Base-by-base conservation (phyloP, 2,113 vertebrate species). In the Trichechus manatus region DNA sequence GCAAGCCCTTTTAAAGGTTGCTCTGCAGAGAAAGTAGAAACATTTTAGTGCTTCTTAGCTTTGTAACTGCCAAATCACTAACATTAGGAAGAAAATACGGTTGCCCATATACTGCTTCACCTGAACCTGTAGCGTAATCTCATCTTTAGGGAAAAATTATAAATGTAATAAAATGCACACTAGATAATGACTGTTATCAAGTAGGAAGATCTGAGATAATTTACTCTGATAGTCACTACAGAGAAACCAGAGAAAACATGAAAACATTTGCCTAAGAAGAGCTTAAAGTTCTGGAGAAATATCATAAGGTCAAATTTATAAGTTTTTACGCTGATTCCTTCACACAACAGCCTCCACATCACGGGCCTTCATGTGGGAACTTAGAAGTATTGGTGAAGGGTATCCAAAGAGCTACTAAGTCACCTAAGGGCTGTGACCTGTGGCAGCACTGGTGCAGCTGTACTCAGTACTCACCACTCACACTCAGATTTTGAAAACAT, bases 261-360 rank as follows among this genome's bases (percentile, higher is more conserved):
- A 70, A 93, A 96, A 94, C 44, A 81, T 25, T 39, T 42, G 20
- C 84, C 42, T 0, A 1, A 91, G 27, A 95, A 53, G 1, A 88
- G 20, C 4, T 91, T 36, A 64, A 77, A 44, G 6, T 95, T 97
- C 93, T 84, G 66, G 63, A 89, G 23, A 97, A 98, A 94, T 61
- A 53, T 66, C 83, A 94, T 42, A 39, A 94, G 13, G 78, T 93
- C 87, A 29, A 64, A 64, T 56, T 64, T 23, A 27, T 63, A 23
- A 36, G 1, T 47, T 39, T 6, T 72, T 80, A 9, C 7, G 4
- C 31, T 81, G 39, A 9, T 2, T 3, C 29, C 47, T 23, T 29
- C 53, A 61, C 31, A 14, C 23, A 27, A 23, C 10, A 42, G 31
- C 11, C 17, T 5, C 3, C 14, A 4, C 64, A 9, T 47, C 36